Conservation (phyloP, 2,888 invertebrate species). For the Mythimna loreyi region DNA sequence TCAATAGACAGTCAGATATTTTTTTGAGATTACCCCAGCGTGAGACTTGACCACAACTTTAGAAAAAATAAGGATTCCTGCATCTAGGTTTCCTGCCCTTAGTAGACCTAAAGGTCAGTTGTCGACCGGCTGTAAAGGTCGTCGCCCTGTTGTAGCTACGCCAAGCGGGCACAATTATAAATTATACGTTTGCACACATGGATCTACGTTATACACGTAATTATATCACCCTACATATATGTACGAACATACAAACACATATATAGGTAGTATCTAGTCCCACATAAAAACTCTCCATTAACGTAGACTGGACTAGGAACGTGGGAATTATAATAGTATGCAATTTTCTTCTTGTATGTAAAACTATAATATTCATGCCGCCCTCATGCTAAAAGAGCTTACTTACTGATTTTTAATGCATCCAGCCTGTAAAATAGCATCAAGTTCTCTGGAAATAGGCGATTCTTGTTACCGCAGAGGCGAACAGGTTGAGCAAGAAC, state of each 20-base stretch:
- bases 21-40: not conserved
- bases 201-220: slow-evolving; percentile 56
- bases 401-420: slow-evolving; percentile 51
- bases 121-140: slow-evolving; percentile 80
- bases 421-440: slow-evolving; percentile 19
- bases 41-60: slow-evolving; percentile 41
- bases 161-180: slow-evolving; percentile 65
- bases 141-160: slow-evolving; percentile 75
- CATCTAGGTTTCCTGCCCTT: slow-evolving; percentile 64
- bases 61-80: slow-evolving; percentile 52
- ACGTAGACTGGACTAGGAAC: slow-evolving; percentile 39
- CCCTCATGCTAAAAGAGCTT: slow-evolving; percentile 36
- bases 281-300: slow-evolving; percentile 52
- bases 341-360: slow-evolving; percentile 61
- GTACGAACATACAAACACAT: not conserved
- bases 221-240: slow-evolving; percentile 46
- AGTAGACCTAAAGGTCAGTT: slow-evolving; percentile 84
- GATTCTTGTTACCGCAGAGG: slow-evolving; percentile 23
- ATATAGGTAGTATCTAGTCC: slow-evolving; percentile 3
- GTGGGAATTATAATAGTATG: slow-evolving; percentile 64
- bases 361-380: slow-evolving; percentile 40
- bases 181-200: slow-evolving; percentile 64
- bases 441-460: slow-evolving; percentile 4
- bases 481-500: slow-evolving; percentile 35
- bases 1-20: not conserved